Percentiles rank a stretch among this genome's conserved stretches.
Conservation (phyloP, 2,888 invertebrate species). For the Calameuta filiformis region DNA sequence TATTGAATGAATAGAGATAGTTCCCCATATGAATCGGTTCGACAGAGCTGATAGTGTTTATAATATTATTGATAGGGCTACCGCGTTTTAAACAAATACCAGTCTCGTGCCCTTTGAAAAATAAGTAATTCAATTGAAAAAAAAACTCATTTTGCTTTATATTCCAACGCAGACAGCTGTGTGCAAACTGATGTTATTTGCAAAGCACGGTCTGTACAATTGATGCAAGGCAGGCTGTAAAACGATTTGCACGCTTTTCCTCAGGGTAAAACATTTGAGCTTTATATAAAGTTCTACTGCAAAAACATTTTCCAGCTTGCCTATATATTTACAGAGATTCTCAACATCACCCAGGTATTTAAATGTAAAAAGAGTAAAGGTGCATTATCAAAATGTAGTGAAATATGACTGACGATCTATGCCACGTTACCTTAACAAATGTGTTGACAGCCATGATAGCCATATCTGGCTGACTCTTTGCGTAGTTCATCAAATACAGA, state of each 20-base stretch:
- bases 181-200: conserved; percentile 57
- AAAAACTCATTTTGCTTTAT: conserved; percentile 56
- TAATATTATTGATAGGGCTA: conserved; percentile 19
- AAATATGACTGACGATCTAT: conserved; percentile 34
- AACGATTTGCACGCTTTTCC: conserved; percentile 21
- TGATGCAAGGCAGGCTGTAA: conserved; percentile 51
- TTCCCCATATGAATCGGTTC: background rate
- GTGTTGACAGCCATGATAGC: conserved; percentile 99
- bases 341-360: conserved; percentile 48
- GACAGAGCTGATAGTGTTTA: conserved; percentile 5
- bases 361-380: conserved; percentile 39
- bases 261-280: background rate
- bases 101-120: conserved; percentile 66
- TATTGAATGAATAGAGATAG: background rate
- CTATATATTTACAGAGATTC: conserved; percentile 52
- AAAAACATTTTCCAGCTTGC: conserved; percentile 47
- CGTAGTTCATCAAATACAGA: conserved; percentile 99
- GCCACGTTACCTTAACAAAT: conserved; percentile 90
- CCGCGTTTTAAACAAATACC: conserved; percentile 52
- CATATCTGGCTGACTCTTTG: conserved; percentile 99
- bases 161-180: conserved; percentile 57
- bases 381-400: conserved; percentile 46
- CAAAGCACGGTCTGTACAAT: conserved; percentile 56
- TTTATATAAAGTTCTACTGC: background rate
- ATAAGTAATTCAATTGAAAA: conserved; percentile 59